phyloP scores from a whole-genome alignment of 2,888 invertebrate genomes.

The Meteorus colon region DNA sequence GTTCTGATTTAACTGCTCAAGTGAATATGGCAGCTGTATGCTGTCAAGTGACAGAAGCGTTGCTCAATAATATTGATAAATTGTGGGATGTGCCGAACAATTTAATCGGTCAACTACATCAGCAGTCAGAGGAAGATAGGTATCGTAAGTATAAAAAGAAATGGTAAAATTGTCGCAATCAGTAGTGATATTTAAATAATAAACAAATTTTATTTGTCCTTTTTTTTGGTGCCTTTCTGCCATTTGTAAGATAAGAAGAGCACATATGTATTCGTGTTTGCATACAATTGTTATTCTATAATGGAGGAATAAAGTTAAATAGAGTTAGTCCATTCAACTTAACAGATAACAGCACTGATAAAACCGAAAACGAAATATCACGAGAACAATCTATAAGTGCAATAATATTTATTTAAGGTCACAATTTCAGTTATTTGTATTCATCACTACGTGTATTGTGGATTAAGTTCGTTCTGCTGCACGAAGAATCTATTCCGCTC shows the following conservation, averaged over 20 bases:
- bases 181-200: background rate
- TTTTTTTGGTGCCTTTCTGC: conserved; percentile 49
- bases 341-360: conserved; percentile 1
- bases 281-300: conserved; percentile 14
- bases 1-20: conserved; percentile 82
- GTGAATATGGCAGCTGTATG: conserved; percentile 91
- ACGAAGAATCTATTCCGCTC: background rate
- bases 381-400: conserved; percentile 8
- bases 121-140: conserved; percentile 73
- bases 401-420: conserved; percentile 20
- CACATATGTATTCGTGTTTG: conserved; percentile 17
- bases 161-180: conserved; percentile 54
- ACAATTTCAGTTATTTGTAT: background rate
- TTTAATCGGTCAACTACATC: conserved; percentile 79
- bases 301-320: background rate
- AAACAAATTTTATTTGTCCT: background rate
- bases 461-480: background rate
- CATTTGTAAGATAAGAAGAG: conserved; percentile 26
- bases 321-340: background rate
- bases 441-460: background rate
- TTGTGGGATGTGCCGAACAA: conserved; percentile 88
- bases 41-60: conserved; percentile 87
- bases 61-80: conserved; percentile 85
- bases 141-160: conserved; percentile 71
- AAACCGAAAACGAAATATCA: background rate